phyloP scores from a whole-genome alignment of 2,888 invertebrate species.

The Teleiodes luculella region DNA sequence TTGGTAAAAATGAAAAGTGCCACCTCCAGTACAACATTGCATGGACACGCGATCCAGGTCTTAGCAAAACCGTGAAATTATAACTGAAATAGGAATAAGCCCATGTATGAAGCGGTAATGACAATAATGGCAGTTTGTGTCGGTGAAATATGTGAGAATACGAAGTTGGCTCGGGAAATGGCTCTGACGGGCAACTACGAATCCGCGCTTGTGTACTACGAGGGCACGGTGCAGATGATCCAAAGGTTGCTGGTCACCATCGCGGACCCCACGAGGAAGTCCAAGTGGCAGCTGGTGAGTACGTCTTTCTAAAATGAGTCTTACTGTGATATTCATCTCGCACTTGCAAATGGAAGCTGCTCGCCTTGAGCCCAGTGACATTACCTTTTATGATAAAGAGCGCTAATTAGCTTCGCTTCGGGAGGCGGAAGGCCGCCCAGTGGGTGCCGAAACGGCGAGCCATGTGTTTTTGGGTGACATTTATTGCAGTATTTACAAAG shows the following conservation, averaged over 20 bases:
- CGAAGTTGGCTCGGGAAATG: constrained; percentile 96
- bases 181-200: constrained; percentile 97
- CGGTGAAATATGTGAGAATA: constrained; percentile 96
- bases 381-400: constrained; percentile 66
- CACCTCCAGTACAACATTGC: neutral
- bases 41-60: constrained; percentile 4
- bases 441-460: constrained; percentile 27
- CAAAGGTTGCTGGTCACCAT: constrained; percentile 89
- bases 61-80: constrained; percentile 35
- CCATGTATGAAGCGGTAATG: constrained; percentile 80
- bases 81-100: constrained; percentile 52
- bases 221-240: constrained; percentile 94
- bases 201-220: constrained; percentile 94
- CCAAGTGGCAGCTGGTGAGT: constrained; percentile 92
- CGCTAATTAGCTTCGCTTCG: constrained; percentile 57
- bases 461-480: too few species aligned
- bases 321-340: neutral
- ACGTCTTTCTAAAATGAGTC: neutral
- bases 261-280: constrained; percentile 88
- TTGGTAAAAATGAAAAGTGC: constrained; percentile 20
- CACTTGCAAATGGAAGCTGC: constrained; percentile 34
- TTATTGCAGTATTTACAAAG: too few species aligned
- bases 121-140: constrained; percentile 92
- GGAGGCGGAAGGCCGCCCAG: constrained; percentile 63
- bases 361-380: constrained; percentile 60